Evolutionary conservation across 2,888 invertebrate species (phyloP).

Genomic region (Ptilodon capucinus): DNA sequence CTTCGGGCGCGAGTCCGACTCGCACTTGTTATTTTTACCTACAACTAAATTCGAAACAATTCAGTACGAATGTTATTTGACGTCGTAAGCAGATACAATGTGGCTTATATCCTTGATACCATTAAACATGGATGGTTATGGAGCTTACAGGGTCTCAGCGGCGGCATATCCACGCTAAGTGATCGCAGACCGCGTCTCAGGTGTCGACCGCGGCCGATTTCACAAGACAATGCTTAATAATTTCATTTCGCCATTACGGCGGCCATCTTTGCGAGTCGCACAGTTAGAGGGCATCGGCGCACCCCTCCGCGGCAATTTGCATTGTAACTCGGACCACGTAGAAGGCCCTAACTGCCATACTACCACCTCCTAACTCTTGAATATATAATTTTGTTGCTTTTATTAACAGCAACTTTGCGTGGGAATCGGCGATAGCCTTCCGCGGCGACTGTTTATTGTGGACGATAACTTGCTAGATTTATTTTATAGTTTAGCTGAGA

Average conservation of each 20-base stretch:
- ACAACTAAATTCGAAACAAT: slow-evolving; percentile 10
- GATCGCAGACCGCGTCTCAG: slow-evolving; percentile 67
- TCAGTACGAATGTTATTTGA: no score
- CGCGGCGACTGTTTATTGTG: slow-evolving; percentile 77
- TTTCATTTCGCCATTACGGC: slow-evolving; percentile 82
- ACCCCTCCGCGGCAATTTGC: slow-evolving; percentile 81
- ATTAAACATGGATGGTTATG: no score
- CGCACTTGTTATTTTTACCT: no score
- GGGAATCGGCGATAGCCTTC: slow-evolving; percentile 81
- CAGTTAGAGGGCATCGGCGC: slow-evolving; percentile 80
- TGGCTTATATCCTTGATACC: no score
- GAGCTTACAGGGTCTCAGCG: neutral
- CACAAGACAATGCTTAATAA: slow-evolving; percentile 83
- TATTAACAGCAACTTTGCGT: slow-evolving; percentile 81
- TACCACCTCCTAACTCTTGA: slow-evolving; percentile 82
- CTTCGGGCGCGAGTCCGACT: no score
- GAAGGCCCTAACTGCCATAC: slow-evolving; percentile 76
- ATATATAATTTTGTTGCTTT: slow-evolving; percentile 83
- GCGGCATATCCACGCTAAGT: slow-evolving; percentile 64
- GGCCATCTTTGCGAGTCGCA: slow-evolving; percentile 81
- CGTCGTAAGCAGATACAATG: neutral
- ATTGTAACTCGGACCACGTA: slow-evolving; percentile 82
- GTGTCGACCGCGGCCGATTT: slow-evolving; percentile 82
- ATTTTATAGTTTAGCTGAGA: slow-evolving; percentile 75
- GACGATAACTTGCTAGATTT: slow-evolving; percentile 80